phyloP scores from a whole-genome alignment of 2,888 invertebrate species.

The Drosophila flavopinicola region DNA sequence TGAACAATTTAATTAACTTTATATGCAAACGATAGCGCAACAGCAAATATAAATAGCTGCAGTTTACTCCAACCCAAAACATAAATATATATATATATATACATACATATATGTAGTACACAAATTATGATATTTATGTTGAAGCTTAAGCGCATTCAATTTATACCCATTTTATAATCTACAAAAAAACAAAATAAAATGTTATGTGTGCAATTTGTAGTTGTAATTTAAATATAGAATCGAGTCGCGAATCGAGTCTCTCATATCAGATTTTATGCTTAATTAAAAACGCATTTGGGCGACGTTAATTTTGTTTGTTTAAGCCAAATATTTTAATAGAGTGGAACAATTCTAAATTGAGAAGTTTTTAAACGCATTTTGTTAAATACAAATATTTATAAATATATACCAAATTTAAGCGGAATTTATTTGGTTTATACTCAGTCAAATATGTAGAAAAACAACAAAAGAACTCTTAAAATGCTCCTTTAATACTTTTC shows the following conservation, averaged over 20 bases:
- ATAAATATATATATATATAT: constrained; percentile 16
- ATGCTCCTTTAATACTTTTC: too few species aligned
- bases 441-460: too few species aligned
- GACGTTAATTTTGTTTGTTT: constrained; percentile 46
- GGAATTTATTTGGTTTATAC: too few species aligned
- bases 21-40: constrained; percentile 43
- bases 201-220: constrained; percentile 14
- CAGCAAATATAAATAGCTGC: constrained; percentile 43
- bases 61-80: constrained; percentile 22
- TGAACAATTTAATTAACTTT: constrained; percentile 66
- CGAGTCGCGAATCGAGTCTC: too few species aligned
- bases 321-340: constrained; percentile 15
- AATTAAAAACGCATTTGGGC: constrained; percentile 61
- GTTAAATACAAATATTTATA: not conserved
- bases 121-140: constrained; percentile 48
- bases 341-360: not conserved
- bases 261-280: constrained; percentile 38
- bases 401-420: not conserved
- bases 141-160: constrained; percentile 35
- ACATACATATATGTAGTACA: constrained; percentile 37
- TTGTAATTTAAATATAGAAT: constrained; percentile 31
- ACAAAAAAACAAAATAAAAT: constrained; percentile 13
- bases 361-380: not conserved
- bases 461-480: too few species aligned
- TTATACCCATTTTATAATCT: constrained; percentile 15